Base-by-base conservation (phyloP, 2,888 invertebrate species). In the Zele albiditarsus region DNA sequence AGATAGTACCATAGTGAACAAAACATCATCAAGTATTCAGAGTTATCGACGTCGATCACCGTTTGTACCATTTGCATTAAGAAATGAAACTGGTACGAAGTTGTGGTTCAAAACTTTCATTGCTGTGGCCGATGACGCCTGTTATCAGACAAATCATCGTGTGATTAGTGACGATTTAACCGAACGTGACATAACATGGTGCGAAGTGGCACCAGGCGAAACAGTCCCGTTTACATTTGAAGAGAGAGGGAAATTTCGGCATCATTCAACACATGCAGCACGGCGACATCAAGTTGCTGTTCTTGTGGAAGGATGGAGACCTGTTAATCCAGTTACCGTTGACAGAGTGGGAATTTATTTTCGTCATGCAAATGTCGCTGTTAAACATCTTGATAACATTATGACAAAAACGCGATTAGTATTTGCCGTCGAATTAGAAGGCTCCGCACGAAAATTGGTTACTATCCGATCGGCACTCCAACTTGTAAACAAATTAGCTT, bases 281-380 rank as follows among this genome's bases (percentile, higher is more conserved):
- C 92, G 94, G 83, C 92, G 96, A 84, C 97, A 97, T 91, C 97
- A 98, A 89, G 92, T 99, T 78, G 93, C 94, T 57, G 95, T 98
- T 53, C 92, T 95, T 71, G 94, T 99, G 27, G 95, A 97, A 81
- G 97, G 97, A 70, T 99, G 98, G 97, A 92, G 94, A 79, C 91
- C 93, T 46, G 93, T 97, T 69, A 94, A 94, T 81, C 97, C 98
- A 0, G 95, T 99, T 20, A 96, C 97, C 10, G 96, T 99, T 0
- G 99, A 99, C 90, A 94, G 96, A 89, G 98, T 98, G 27, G 99
- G 99, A 2, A 93, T 96, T 60, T 99, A 95, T 91, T 99, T 98
- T 88, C 90, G 96, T n/a, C 92, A 93, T 78, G 93, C 94, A 0
- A 89, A 80, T 16, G 79, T 84, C n/a, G 85, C 88, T 49, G 75